These are phyloP conservation scores for Plebejus anna DNA, from an alignment of 2,888 invertebrate species.

Conservation along the genomic window DNA sequence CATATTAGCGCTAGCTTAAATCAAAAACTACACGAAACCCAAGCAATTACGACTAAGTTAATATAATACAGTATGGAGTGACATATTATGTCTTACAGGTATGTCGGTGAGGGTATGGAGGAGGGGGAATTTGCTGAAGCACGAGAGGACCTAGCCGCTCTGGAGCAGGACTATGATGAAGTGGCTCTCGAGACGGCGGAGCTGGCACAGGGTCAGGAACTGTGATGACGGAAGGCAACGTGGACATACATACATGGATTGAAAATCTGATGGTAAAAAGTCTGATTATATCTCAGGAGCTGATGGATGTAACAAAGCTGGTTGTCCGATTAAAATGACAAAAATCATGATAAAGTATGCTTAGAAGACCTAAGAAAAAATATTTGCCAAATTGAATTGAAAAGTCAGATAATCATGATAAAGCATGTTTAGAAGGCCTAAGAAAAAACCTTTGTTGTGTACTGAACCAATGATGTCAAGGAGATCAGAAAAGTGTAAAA, in stretches of 20 bases:
- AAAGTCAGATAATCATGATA: no score
- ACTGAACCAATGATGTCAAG: no score
- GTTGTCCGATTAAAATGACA: background rate
- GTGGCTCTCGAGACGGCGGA: slow-evolving; percentile 83
- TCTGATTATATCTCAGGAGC: background rate
- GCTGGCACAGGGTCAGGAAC: slow-evolving; percentile 62
- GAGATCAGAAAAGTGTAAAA: no score
- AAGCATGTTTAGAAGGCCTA: no score
- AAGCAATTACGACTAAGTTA: no score
- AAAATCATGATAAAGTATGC: no score
- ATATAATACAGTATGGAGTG: background rate
- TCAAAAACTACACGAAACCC: no score
- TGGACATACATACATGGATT: no score
- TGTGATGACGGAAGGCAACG: slow-evolving; percentile 46
- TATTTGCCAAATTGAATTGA: no score
- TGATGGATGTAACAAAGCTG: background rate
- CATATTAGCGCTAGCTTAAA: no score
- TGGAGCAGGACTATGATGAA: slow-evolving; percentile 87
- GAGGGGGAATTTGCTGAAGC: slow-evolving; percentile 92
- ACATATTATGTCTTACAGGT: slow-evolving; percentile 71
- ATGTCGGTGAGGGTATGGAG: slow-evolving; percentile 90
- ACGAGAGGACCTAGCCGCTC: slow-evolving; percentile 86
- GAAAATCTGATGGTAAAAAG: background rate
- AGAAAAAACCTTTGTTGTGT: no score
- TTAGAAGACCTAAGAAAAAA: no score